phyloP scores from a whole-genome alignment of 2,113 vertebrate genomes.

The Bos taurus region DNA sequence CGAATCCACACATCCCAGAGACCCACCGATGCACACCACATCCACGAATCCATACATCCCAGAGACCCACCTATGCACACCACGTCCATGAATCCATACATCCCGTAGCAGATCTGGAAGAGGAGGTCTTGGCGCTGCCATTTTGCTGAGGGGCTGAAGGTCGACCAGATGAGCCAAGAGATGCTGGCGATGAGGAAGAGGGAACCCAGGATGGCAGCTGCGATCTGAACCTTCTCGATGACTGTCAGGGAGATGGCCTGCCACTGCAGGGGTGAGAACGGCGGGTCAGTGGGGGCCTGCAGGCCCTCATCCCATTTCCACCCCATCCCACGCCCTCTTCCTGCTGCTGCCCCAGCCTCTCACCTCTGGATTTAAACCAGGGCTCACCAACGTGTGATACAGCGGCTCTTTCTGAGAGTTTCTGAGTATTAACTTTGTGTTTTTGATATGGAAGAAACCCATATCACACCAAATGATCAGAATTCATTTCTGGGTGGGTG shows the following conservation, averaged over 20 bases:
- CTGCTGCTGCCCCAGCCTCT: not conserved
- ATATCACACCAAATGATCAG: not conserved
- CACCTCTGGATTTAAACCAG: not conserved
- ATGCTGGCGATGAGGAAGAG: conserved; percentile 99
- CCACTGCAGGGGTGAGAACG: conserved; percentile 84
- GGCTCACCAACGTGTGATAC: not conserved
- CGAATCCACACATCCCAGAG: conserved; percentile 71
- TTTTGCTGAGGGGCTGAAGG: conserved; percentile 96
- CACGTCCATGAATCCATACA: conserved; percentile 99
- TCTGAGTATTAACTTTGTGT: not conserved
- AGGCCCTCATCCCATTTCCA: not conserved
- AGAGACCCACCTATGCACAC: conserved; percentile 96
- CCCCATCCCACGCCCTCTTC: not conserved
- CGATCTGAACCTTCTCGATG: conserved; percentile 99
- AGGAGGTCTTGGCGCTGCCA: conserved; percentile 99
- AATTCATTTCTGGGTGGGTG: not conserved
- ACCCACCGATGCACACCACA: conserved; percentile 95
- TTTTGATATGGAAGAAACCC: not conserved
- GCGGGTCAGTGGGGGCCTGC: not conserved
- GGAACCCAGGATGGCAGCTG: conserved; percentile 96
- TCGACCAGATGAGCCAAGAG: conserved; percentile 99
- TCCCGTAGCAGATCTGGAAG: conserved; percentile 99
- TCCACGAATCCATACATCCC: conserved; percentile 99
- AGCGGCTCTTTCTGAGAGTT: not conserved
- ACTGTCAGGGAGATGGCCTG: conserved; percentile 99